A percentile compares a stretch with the other conserved stretches of the same genome.
phyloP scores from a whole-genome alignment of 2,113 vertebrate species.

The Spea multiplicata region DNA sequence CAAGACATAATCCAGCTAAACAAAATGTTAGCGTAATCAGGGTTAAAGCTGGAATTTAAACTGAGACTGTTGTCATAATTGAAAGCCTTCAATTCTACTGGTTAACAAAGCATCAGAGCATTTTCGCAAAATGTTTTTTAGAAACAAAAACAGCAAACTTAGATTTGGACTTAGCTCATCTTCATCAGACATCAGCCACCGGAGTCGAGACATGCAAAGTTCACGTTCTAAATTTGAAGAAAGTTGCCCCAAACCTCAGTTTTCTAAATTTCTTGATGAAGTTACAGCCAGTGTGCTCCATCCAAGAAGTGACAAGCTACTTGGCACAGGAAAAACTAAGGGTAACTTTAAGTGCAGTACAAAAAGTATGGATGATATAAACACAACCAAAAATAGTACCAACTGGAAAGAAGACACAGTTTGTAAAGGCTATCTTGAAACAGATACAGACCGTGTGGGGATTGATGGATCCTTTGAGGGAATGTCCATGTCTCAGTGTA shows the following conservation, averaged over 20 bases:
- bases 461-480: slow-evolving; percentile 54
- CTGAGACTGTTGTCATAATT: not conserved
- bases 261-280: slow-evolving; percentile 89
- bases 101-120: too few relatives aligned
- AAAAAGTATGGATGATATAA: slow-evolving; percentile 54
- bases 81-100: not conserved
- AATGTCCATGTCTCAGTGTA: slow-evolving; percentile 44
- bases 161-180: slow-evolving; percentile 44
- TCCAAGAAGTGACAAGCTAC: slow-evolving; percentile 64
- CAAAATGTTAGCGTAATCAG: too few relatives aligned
- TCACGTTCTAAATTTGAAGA: slow-evolving; percentile 61
- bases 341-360: slow-evolving; percentile 49
- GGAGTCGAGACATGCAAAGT: slow-evolving; percentile 57
- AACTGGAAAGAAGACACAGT: slow-evolving; percentile 59
- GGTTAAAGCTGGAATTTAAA: not conserved
- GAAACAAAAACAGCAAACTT: slow-evolving; percentile 55
- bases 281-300: slow-evolving; percentile 79
- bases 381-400: slow-evolving; percentile 30
- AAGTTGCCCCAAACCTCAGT: slow-evolving; percentile 76
- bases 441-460: slow-evolving; percentile 70
- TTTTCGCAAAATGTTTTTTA: slow-evolving; percentile 33
- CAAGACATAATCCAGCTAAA: too few relatives aligned
- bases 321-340: slow-evolving; percentile 58
- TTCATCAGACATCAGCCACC: slow-evolving; percentile 52
- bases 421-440: slow-evolving; percentile 67